Evolutionary conservation across 2,797 vertebrate species (phyloP).

Genomic region (Rhyacichthys aspro): DNA sequence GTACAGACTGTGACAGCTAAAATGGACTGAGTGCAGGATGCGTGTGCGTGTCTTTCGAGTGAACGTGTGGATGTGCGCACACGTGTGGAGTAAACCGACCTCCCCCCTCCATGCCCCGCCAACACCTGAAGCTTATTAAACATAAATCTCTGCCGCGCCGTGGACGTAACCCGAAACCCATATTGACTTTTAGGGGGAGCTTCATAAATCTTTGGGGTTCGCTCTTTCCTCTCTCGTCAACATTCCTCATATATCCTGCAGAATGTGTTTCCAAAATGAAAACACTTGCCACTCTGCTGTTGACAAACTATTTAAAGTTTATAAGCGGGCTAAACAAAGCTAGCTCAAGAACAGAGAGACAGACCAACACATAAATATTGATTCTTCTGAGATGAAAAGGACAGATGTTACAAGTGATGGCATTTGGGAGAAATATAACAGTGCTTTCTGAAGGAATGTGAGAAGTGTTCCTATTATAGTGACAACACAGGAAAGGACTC

Average conservation of each 20-base stretch:
- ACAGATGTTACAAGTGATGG: slow-evolving; percentile 21
- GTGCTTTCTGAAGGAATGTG: slow-evolving; percentile 40
- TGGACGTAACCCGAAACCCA: slow-evolving; percentile 79
- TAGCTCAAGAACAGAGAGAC: slow-evolving; percentile 20
- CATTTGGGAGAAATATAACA: slow-evolving; percentile 30
- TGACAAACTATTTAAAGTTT: slow-evolving; percentile 46
- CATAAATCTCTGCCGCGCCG: slow-evolving; percentile 76
- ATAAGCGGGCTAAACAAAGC: slow-evolving; percentile 39
- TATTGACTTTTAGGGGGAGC: slow-evolving; percentile 80
- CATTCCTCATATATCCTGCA: slow-evolving; percentile 44
- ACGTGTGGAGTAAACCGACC: neutral
- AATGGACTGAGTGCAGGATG: slow-evolving; percentile 38
- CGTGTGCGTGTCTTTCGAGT: slow-evolving; percentile 19
- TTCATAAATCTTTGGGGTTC: slow-evolving; percentile 78
- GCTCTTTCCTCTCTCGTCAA: slow-evolving; percentile 48
- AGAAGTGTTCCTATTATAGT: slow-evolving; percentile 7
- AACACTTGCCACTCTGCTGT: slow-evolving; percentile 27
- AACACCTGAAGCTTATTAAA: slow-evolving; percentile 87
- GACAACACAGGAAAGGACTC: slow-evolving; percentile 18
- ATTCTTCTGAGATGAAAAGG: slow-evolving; percentile 16
- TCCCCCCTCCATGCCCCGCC: slow-evolving; percentile 34
- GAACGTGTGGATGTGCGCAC: neutral
- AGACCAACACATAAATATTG: slow-evolving; percentile 28
- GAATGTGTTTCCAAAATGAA: slow-evolving; percentile 34
- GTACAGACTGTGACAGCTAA: slow-evolving; percentile 71